phyloP scores from a whole-genome alignment of 1,140 invertebrate genomes.

The Drosophila simulans region DNA sequence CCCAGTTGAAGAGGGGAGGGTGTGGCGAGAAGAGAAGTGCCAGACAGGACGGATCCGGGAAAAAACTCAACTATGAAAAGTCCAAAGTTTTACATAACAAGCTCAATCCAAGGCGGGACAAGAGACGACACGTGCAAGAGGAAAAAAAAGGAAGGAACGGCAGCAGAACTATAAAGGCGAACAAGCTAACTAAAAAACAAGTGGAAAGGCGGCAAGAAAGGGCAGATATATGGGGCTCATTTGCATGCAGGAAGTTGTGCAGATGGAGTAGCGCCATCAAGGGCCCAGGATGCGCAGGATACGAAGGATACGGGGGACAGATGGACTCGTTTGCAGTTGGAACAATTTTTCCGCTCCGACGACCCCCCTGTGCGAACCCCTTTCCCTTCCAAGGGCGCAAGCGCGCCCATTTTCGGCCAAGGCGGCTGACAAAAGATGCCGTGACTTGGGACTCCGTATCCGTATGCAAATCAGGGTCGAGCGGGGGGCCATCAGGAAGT shows the following conservation, averaged over 20 bases:
- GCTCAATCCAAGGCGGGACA: constrained; percentile 57
- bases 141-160: not conserved
- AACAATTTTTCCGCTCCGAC: constrained; percentile 25
- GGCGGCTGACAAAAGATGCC: constrained; percentile 11
- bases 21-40: too few relatives aligned
- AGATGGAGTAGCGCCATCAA: constrained; percentile 8
- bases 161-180: constrained; percentile 6
- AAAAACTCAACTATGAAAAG: constrained; percentile 33
- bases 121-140: constrained; percentile 22
- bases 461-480: constrained; percentile 57
- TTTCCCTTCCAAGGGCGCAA: constrained; percentile 44
- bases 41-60: constrained; percentile 1
- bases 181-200: constrained; percentile 16
- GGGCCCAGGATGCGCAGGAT: constrained; percentile 2
- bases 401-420: constrained; percentile 32
- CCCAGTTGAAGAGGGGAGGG: not conserved
- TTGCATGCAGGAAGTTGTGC: constrained; percentile 62
- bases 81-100: constrained; percentile 67
- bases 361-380: constrained; percentile 6
- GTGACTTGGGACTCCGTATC: constrained; percentile 36
- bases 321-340: constrained; percentile 61
- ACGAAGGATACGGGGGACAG: constrained; percentile 12
- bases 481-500: constrained; percentile 13
- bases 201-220: constrained; percentile 20
- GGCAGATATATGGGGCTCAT: constrained; percentile 71